Conservation (phyloP, 2,113 vertebrate species). For the Lonchura striata region DNA sequence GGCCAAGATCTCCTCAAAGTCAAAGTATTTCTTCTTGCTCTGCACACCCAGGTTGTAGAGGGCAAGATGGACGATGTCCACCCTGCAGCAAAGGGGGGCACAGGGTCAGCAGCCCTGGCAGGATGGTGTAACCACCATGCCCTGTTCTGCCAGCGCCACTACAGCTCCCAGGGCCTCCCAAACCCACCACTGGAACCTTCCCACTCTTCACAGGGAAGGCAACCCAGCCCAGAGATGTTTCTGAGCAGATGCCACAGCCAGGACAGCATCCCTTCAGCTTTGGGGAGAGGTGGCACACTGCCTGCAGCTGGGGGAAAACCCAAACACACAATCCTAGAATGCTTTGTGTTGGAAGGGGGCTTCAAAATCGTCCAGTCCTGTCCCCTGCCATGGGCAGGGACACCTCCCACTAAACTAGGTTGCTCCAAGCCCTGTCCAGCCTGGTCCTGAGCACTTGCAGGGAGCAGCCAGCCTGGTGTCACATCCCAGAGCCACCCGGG, state of each 20-base stretch:
- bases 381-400: too few species aligned
- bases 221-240: not conserved
- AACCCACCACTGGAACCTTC: not conserved
- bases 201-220: not conserved
- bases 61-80: conserved; percentile 92
- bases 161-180: not conserved
- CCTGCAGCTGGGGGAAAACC: not conserved
- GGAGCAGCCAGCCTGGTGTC: not conserved
- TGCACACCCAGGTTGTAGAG: conserved; percentile 94
- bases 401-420: too few species aligned
- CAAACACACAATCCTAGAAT: too few species aligned
- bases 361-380: too few species aligned
- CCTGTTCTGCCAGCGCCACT: not conserved
- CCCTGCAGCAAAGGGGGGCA: conserved; percentile 71
- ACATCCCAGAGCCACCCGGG: fast-evolving
- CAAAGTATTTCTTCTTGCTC: conserved; percentile 98
- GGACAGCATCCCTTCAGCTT: not conserved
- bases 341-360: too few species aligned
- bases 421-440: too few species aligned
- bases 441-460: not conserved
- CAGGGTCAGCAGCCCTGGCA: not conserved
- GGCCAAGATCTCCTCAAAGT: conserved; percentile 91
- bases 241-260: not conserved
- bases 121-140: fast-evolving
- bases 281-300: not conserved